phyloP scores from a whole-genome alignment of 2,113 vertebrate species.

The Thymallus thymallus region DNA sequence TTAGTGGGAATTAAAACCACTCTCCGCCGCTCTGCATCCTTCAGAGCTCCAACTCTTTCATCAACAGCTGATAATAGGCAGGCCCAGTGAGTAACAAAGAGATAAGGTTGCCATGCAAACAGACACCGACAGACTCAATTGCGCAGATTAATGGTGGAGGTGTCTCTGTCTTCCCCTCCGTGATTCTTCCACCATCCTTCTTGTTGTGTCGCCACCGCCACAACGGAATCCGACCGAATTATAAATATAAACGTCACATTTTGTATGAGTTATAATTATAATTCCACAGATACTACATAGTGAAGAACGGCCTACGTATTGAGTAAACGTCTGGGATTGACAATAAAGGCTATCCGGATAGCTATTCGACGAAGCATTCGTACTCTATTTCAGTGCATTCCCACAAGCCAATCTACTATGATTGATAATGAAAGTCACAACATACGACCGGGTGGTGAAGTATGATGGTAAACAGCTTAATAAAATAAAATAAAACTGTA shows the following conservation, averaged over 20 bases:
- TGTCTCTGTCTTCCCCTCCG: constrained; percentile 49
- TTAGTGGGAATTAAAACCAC: constrained; percentile 39
- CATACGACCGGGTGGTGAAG: neutral
- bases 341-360: constrained; percentile 11
- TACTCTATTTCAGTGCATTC: too few relatives aligned
- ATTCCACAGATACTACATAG: constrained; percentile 4
- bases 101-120: constrained; percentile 61
- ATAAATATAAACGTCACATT: constrained; percentile 33
- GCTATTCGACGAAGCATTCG: too few relatives aligned
- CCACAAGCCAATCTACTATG: too few relatives aligned
- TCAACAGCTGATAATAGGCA: constrained; percentile 59
- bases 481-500: too few relatives aligned
- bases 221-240: neutral
- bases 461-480: neutral
- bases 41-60: constrained; percentile 50
- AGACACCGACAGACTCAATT: constrained; percentile 50
- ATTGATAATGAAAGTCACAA: neutral
- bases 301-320: constrained; percentile 42
- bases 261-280: constrained; percentile 41
- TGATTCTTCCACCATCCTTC: constrained; percentile 60
- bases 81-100: constrained; percentile 61
- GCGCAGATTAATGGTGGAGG: constrained; percentile 64
- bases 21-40: constrained; percentile 38
- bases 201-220: constrained; percentile 35
- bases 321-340: constrained; percentile 46